Conservation (phyloP, 2,113 vertebrate species). For the Hippocampus comes region DNA sequence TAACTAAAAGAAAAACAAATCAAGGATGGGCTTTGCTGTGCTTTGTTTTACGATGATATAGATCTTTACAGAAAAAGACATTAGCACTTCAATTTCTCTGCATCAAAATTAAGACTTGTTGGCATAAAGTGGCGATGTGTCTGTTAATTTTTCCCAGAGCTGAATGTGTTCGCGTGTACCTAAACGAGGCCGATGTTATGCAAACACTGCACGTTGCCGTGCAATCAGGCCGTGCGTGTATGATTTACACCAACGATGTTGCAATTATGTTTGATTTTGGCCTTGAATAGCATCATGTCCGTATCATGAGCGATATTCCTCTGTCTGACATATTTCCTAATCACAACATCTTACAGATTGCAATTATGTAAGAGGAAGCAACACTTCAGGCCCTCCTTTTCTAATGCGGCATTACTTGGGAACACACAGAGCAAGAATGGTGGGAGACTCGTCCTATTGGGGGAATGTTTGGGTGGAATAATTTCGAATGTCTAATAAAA, state of each 20-base stretch:
- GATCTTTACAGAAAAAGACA: background rate
- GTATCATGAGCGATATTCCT: background rate
- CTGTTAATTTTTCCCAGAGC: background rate
- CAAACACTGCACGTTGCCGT: background rate
- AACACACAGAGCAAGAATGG: constrained; percentile 1
- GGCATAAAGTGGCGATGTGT: too few relatives aligned
- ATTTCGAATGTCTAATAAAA: background rate
- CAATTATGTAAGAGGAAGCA: constrained; percentile 38
- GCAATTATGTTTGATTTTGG: background rate
- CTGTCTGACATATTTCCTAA: constrained; percentile 28
- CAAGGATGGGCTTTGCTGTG: too few relatives aligned
- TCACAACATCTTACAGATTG: constrained; percentile 27
- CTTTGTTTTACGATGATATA: too few relatives aligned
- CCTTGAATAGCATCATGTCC: background rate
- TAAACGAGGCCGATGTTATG: background rate
- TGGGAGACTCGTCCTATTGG: constrained; percentile 4
- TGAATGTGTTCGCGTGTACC: background rate
- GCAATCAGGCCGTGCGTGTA: background rate
- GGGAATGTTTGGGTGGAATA: constrained; percentile 2
- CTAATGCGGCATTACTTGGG: constrained; percentile 20
- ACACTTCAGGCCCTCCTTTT: constrained; percentile 12
- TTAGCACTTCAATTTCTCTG: background rate
- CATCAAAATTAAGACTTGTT: too few relatives aligned
- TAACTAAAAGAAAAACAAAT: too few relatives aligned
- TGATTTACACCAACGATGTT: background rate